phyloP scores from a whole-genome alignment of 2,797 vertebrate species.

The Aldrovandia affinis region DNA sequence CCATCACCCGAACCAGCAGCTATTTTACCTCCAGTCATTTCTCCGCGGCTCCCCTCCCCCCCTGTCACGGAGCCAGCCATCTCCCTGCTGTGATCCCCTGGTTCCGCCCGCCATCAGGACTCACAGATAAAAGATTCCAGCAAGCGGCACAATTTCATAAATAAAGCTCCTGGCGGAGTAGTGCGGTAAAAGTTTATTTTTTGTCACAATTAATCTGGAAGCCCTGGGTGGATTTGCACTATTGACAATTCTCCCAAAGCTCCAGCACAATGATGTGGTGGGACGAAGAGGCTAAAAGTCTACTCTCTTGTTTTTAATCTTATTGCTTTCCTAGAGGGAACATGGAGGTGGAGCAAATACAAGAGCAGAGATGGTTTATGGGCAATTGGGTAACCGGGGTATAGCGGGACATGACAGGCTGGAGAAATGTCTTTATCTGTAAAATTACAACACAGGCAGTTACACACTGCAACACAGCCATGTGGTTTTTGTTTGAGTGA shows the following conservation, averaged over 20 bases:
- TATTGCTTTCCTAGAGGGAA: not conserved
- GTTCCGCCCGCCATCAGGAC: slow-evolving; percentile 41
- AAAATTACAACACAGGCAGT: not conserved
- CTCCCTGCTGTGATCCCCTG: slow-evolving; percentile 75
- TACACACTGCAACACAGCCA: not conserved
- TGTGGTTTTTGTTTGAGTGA: not conserved
- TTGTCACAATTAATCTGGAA: slow-evolving; percentile 81
- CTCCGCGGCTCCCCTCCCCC: slow-evolving; percentile 74
- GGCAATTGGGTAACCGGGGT: not conserved
- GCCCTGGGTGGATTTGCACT: slow-evolving; percentile 71
- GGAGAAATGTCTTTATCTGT: not conserved
- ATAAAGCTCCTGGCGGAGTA: slow-evolving; percentile 83
- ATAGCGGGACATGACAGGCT: not conserved
- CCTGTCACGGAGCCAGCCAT: slow-evolving; percentile 72
- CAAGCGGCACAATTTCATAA: slow-evolving; percentile 87
- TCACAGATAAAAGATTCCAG: slow-evolving; percentile 88
- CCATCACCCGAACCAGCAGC: slow-evolving; percentile 77
- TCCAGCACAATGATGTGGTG: slow-evolving; percentile 68
- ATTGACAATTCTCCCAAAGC: slow-evolving; percentile 66
- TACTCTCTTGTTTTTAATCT: slow-evolving; percentile 77
- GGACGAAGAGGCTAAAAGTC: slow-evolving; percentile 76
- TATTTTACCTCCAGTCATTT: slow-evolving; percentile 84
- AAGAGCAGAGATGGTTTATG: slow-evolving; percentile 1
- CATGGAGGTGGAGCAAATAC: not conserved
- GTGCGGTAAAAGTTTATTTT: slow-evolving; percentile 86